phyloP scores from a whole-genome alignment of 2,797 vertebrate genomes.

The Catostomus latipinnis region DNA sequence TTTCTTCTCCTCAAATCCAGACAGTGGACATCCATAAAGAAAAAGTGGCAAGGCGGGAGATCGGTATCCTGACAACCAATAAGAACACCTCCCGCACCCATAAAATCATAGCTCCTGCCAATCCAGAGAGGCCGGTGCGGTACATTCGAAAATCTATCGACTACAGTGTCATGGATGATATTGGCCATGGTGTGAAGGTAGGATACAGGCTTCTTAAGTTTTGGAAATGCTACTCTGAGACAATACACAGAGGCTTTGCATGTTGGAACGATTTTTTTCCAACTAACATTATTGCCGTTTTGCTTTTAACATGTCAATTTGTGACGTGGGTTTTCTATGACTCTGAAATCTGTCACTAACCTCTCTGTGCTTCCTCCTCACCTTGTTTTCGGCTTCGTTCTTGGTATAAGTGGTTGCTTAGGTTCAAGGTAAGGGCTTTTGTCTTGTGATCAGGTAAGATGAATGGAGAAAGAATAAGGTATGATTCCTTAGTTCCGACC shows the following conservation, averaged over 20 bases:
- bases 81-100: slow-evolving; percentile 91
- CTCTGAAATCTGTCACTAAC: slow-evolving; percentile 78
- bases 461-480: slow-evolving; percentile 74
- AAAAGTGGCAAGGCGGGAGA: slow-evolving; percentile 91
- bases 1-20: slow-evolving; percentile 67
- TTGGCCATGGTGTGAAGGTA: slow-evolving; percentile 91
- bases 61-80: slow-evolving; percentile 91
- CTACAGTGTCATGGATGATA: slow-evolving; percentile 88
- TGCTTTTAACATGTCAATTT: slow-evolving; percentile 50
- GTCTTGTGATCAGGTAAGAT: slow-evolving; percentile 33
- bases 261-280: background rate
- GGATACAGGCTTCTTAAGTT: background rate
- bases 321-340: slow-evolving; percentile 32
- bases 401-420: slow-evolving; percentile 96
- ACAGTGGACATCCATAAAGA: slow-evolving; percentile 93
- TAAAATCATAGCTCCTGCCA: slow-evolving; percentile 90
- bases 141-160: slow-evolving; percentile 91
- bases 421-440: slow-evolving; percentile 94
- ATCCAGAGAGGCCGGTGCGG: slow-evolving; percentile 87
- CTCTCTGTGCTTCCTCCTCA: slow-evolving; percentile 85
- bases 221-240: background rate
- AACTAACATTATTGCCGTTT: slow-evolving; percentile 25
- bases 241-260: background rate
- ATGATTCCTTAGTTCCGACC: slow-evolving; percentile 41
- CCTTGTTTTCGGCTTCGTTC: slow-evolving; percentile 83